phyloP scores from a whole-genome alignment of 2,113 vertebrate species.

The Seriola dumerili region DNA sequence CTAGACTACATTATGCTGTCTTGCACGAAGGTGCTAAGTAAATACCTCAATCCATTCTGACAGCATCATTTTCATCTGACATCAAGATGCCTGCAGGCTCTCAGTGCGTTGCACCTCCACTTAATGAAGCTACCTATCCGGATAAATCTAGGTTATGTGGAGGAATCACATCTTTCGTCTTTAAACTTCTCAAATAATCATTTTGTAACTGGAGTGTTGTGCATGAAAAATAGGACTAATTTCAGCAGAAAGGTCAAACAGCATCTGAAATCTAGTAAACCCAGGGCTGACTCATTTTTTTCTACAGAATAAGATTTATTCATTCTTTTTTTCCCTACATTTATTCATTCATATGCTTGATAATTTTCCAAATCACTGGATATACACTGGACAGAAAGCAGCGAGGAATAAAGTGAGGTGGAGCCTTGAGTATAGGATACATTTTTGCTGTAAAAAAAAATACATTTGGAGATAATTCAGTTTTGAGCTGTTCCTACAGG shows the following conservation, averaged over 20 bases:
- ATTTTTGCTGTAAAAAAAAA: constrained; percentile 31
- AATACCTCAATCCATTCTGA: constrained; percentile 55
- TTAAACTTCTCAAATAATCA: constrained; percentile 11
- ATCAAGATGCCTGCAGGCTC: constrained; percentile 34
- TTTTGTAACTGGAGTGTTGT: neutral
- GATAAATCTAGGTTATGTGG: constrained; percentile 26
- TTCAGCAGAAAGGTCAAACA: constrained; percentile 38
- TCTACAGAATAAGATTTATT: constrained; percentile 15
- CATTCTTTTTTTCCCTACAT: constrained; percentile 14
- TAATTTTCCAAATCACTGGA: neutral
- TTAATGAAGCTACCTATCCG: constrained; percentile 43
- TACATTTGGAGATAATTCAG: constrained; percentile 41
- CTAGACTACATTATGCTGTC: constrained; percentile 7
- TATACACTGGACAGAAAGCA: neutral
- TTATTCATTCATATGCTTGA: constrained; percentile 1
- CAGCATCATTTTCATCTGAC: constrained; percentile 55
- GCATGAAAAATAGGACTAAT: constrained; percentile 16
- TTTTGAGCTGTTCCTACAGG: constrained; percentile 9
- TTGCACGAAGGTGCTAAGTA: constrained; percentile 24
- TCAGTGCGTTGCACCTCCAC: constrained; percentile 4
- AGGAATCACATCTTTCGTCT: neutral
- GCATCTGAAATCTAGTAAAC: constrained; percentile 20
- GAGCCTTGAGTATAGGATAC: constrained; percentile 7
- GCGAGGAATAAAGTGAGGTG: neutral
- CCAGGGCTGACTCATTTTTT: constrained; percentile 3